Conservation (phyloP, 1,140 invertebrate genomes). For the Lepidurus apus region DNA sequence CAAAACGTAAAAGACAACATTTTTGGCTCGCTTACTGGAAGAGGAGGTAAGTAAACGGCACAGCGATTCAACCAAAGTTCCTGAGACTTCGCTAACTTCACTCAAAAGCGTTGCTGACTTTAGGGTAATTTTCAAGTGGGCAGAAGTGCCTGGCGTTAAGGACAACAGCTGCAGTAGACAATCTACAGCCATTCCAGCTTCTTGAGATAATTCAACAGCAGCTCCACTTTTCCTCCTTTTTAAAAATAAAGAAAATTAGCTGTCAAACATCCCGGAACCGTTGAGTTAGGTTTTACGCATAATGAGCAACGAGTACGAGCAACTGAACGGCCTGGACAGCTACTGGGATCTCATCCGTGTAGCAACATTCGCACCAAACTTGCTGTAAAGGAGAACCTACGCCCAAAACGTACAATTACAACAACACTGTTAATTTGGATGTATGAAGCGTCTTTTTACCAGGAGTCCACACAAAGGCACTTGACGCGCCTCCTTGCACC, state of each 20-base stretch:
- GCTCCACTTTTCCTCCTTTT: not conserved
- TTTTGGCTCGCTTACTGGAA: not conserved
- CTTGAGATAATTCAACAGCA: constrained; percentile 26
- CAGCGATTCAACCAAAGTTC: constrained; percentile 54
- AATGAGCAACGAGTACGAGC: constrained; percentile 29
- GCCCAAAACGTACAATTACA: not conserved
- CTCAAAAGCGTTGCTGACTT: constrained; percentile 53
- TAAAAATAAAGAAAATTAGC: not conserved
- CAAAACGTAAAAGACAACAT: not conserved
- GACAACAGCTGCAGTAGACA: constrained; percentile 61
- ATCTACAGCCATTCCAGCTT: constrained; percentile 49
- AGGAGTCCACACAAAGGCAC: constrained; percentile 48
- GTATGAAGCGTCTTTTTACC: constrained; percentile 34
- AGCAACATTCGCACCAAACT: constrained; percentile 53
- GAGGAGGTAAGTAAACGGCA: constrained; percentile 1
- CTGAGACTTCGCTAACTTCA: constrained; percentile 53
- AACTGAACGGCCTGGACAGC: constrained; percentile 60
- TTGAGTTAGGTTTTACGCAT: not conserved
- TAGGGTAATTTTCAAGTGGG: constrained; percentile 26
- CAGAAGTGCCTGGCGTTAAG: not conserved
- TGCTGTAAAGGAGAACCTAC: constrained; percentile 49
- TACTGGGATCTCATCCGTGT: constrained; percentile 56
- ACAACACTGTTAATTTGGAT: not conserved
- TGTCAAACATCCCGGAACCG: not conserved
- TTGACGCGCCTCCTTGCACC: constrained; percentile 52